Evolutionary conservation across 2,888 invertebrate genomes (phyloP), one percentile per base, ranked within the genome.

Genomic region (Andrena fulva): DNA sequence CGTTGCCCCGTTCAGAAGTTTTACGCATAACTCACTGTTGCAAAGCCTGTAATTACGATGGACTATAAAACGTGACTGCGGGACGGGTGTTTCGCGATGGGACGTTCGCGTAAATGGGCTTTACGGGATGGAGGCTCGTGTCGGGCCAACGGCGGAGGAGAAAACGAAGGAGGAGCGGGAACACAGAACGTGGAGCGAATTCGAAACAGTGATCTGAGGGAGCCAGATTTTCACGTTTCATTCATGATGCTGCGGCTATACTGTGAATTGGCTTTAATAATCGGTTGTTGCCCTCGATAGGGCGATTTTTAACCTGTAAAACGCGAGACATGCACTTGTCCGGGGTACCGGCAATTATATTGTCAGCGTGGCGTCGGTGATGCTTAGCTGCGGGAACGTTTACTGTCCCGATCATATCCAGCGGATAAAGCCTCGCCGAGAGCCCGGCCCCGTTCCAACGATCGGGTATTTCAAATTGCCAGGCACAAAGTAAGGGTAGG

Each of bases 261-360:
- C 48, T 50, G 63, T 24, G 72, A 68, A 75, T 76, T 75, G 75
- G 50, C 52, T 68, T 42, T 79, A 75, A 82, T 75, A 68, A 72
- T 63, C 68, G 75, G 75, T 63, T 63, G 54, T 33, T 68, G 52
- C 29, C 12, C 50, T 5, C 27, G n/a, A 27, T 50, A 69, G 59
- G 48, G 56, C 75, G 62, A 27, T 71, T 71, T 72, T 79, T 82
- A 62, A 75, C 56, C 29, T 56, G 71, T 70, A 75, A 79, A 67
- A 48, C 52, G 63, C 62, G 68, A 73, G 64, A 68, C 63, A 31
- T 63, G 68, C 82, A 64, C 79, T 75, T 75, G 75, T 71, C 75
- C 60, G 16, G 8, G 24, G 20, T 29, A 60, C 64, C 42, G 68
- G 56, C 79, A 79, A 82, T 82, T 82, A 82, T 63, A 56, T 63